These are phyloP conservation scores for Platycheirus rosarum DNA, from an alignment of 2,888 invertebrate genomes.

Conservation along the genomic window DNA sequence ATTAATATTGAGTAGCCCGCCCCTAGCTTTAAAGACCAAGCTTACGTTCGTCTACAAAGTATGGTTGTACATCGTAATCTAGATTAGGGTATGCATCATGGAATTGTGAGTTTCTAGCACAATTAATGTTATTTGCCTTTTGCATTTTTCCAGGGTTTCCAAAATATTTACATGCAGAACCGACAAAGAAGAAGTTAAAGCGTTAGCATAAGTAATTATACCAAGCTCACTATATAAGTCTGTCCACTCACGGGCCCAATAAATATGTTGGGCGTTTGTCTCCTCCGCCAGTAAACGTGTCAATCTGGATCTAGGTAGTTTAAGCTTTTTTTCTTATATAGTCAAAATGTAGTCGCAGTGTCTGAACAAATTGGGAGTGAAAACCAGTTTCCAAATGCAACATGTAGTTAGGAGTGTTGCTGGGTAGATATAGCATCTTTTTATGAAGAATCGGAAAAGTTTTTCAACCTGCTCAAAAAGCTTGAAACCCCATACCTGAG, in stretches of 20 bases:
- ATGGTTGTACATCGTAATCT: no score
- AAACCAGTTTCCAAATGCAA: no score
- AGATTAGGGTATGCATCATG: no score
- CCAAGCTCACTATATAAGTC: no score
- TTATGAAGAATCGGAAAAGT: not conserved
- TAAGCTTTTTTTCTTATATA: constrained; percentile 8
- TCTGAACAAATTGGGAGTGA: no score
- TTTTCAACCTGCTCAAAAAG: no score
- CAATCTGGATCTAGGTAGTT: constrained; percentile 5
- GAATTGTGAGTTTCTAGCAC: constrained; percentile 2
- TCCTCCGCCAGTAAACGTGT: constrained; percentile 3
- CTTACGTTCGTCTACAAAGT: no score
- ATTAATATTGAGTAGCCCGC: no score
- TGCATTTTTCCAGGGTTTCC: not conserved
- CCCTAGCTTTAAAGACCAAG: no score
- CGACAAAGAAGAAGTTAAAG: not conserved
- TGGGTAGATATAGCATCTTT: not conserved
- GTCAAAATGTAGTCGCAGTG: constrained; percentile 3
- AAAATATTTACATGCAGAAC: no score
- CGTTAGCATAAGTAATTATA: not conserved
- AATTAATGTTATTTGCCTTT: no score
- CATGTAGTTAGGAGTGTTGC: no score
- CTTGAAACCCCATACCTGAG: not conserved
- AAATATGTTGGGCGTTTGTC: not conserved
- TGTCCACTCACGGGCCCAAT: not conserved